Evolutionary conservation across 2,888 invertebrate genomes (phyloP).

Genomic region (Brachyopa scutellaris): DNA sequence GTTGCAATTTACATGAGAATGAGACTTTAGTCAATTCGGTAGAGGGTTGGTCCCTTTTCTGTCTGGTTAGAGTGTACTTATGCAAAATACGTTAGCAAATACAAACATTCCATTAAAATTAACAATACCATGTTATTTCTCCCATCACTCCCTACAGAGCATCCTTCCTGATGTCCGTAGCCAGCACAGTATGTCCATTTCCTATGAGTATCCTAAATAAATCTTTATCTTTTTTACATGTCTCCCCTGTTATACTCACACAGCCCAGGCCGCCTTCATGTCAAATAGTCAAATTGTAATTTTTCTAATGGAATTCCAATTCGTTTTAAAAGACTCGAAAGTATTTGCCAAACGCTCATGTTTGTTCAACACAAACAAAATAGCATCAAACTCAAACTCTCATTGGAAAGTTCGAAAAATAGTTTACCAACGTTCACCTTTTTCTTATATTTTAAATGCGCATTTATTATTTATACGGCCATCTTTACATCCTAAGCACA

Average conservation of each 20-base stretch:
- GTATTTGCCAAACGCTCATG: conserved; percentile 25
- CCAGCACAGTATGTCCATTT: background rate
- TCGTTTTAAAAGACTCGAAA: conserved; percentile 53
- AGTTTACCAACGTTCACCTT: background rate
- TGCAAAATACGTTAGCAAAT: conserved; percentile 49
- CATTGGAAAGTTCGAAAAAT: background rate
- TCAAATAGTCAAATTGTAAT: conserved; percentile 60
- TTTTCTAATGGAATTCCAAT: conserved; percentile 65
- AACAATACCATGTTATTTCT: conserved; percentile 33
- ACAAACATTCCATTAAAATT: conserved; percentile 61
- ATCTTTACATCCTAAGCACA: conserved; percentile 59
- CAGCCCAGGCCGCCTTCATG: conserved; percentile 2
- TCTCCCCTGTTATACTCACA: background rate
- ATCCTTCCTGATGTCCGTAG: background rate
- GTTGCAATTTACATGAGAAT: conserved; percentile 21
- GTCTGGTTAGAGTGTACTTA: background rate
- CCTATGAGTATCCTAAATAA: conserved; percentile 34
- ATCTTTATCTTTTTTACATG: conserved; percentile 23
- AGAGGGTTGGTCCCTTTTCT: conserved; percentile 14
- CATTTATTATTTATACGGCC: conserved; percentile 63
- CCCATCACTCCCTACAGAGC: conserved; percentile 23
- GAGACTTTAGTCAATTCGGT: conserved; percentile 18
- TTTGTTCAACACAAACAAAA: conserved; percentile 17
- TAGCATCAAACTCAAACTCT: conserved; percentile 19
- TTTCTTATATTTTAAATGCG: conserved; percentile 54